Evolutionary conservation across 2,888 invertebrate species (phyloP).

Genomic region (Cephus rjabovi): DNA sequence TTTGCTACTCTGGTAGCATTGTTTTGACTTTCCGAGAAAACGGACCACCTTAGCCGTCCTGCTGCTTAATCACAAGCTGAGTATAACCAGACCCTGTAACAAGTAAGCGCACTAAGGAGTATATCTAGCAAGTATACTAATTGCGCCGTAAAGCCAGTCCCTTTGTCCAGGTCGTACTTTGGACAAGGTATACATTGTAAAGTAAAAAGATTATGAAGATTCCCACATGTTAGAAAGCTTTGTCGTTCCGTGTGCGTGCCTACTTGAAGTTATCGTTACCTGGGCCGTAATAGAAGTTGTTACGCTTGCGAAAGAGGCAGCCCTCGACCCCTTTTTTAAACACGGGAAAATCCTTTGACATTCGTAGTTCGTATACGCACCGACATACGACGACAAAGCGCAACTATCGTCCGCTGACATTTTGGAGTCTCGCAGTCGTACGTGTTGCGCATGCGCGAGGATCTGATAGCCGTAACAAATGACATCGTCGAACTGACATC

Average conservation of each 20-base stretch:
- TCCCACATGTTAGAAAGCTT: background rate
- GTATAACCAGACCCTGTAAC: background rate
- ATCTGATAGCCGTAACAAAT: slow-evolving; percentile 59
- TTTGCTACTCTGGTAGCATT: slow-evolving; percentile 10
- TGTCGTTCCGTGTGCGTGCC: background rate
- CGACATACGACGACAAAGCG: slow-evolving; percentile 14
- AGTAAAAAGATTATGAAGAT: background rate
- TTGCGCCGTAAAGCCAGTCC: background rate
- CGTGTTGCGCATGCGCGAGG: slow-evolving; percentile 47
- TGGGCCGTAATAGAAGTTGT: background rate
- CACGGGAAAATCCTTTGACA: slow-evolving; percentile 20
- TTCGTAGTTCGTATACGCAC: slow-evolving; percentile 10
- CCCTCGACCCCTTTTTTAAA: background rate
- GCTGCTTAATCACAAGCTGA: background rate
- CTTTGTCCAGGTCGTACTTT: background rate
- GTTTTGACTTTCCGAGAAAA: slow-evolving; percentile 10
- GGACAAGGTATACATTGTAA: background rate
- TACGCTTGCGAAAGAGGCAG: background rate
- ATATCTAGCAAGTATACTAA: background rate
- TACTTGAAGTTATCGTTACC: background rate
- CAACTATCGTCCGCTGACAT: slow-evolving; percentile 24
- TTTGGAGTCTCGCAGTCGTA: slow-evolving; percentile 23
- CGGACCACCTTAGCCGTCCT: background rate
- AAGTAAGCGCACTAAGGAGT: background rate
- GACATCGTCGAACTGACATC: slow-evolving; percentile 57